A percentile compares a stretch with the other conserved stretches of the same genome.
Evolutionary conservation across 2,797 vertebrate species (phyloP).

Genomic region (Nasua narica): DNA sequence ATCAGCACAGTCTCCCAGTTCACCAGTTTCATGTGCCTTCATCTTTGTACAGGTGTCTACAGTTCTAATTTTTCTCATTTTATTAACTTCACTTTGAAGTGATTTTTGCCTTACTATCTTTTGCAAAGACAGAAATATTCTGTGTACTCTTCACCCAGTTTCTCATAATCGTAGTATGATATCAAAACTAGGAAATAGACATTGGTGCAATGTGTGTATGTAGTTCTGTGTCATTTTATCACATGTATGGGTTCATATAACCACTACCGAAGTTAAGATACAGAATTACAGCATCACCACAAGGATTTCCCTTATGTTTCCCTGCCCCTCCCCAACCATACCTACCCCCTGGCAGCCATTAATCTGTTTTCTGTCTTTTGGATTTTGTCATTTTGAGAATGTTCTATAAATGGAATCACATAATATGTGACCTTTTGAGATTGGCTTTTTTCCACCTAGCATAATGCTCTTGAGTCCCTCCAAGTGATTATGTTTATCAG

Average conservation of each 20-base stretch:
- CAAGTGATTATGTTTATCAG: background rate
- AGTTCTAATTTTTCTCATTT: background rate
- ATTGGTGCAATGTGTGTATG: accelerated
- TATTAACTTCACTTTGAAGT: background rate
- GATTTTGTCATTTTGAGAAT: background rate
- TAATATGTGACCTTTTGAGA: background rate
- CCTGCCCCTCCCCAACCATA: background rate
- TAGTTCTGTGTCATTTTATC: background rate
- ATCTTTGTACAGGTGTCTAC: background rate
- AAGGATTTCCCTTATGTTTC: background rate
- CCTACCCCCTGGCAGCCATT: too few species aligned
- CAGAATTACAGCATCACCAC: background rate
- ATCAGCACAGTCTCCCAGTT: background rate
- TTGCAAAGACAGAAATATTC: background rate
- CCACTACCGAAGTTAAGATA: background rate
- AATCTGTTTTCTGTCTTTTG: background rate
- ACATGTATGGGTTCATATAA: accelerated
- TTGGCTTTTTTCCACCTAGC: background rate
- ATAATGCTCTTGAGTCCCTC: background rate
- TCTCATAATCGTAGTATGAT: background rate
- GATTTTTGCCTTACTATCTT: background rate
- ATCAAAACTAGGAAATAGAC: background rate
- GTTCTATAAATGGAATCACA: background rate
- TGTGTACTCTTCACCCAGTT: background rate
- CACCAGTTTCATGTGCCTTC: background rate